Conservation (phyloP, 1,140 invertebrate genomes). For the Ganaspis sp. region DNA sequence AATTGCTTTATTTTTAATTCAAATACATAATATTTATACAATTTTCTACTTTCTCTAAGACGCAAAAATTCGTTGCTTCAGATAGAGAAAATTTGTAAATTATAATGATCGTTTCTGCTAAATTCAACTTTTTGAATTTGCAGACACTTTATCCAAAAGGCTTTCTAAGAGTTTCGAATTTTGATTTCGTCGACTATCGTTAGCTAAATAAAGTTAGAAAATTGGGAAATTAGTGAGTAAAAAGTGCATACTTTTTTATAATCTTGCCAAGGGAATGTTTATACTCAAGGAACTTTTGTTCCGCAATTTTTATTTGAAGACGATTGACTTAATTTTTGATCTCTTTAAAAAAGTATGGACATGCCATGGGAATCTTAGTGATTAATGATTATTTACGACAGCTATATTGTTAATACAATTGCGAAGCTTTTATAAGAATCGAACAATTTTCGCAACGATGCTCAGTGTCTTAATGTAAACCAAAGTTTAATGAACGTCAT, state of each 20-base stretch:
- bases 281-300: slow-evolving; percentile 9
- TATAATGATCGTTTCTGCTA: too few species aligned
- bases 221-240: background rate
- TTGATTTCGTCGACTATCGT: background rate
- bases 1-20: too few species aligned
- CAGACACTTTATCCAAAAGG: too few species aligned
- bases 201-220: background rate
- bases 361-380: slow-evolving; percentile 33
- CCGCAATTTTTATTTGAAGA: background rate
- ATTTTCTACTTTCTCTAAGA: too few species aligned
- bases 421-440: slow-evolving; percentile 1
- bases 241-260: background rate
- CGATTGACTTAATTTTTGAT: slow-evolving; percentile 1
- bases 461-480: slow-evolving; percentile 8
- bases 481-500: background rate
- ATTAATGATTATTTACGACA: background rate
- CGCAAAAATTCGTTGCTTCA: too few species aligned
- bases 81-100: too few species aligned
- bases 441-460: slow-evolving; percentile 8
- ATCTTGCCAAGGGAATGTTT: slow-evolving; percentile 1
- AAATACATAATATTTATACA: too few species aligned
- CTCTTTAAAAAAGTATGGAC: background rate
- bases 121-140: too few species aligned
- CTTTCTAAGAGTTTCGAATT: background rate
- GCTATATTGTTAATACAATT: background rate